A percentile compares a stretch with the other conserved stretches of the same genome.
Evolutionary conservation across 2,888 invertebrate species (phyloP).

Genomic region (Agrotis exclamationis): DNA sequence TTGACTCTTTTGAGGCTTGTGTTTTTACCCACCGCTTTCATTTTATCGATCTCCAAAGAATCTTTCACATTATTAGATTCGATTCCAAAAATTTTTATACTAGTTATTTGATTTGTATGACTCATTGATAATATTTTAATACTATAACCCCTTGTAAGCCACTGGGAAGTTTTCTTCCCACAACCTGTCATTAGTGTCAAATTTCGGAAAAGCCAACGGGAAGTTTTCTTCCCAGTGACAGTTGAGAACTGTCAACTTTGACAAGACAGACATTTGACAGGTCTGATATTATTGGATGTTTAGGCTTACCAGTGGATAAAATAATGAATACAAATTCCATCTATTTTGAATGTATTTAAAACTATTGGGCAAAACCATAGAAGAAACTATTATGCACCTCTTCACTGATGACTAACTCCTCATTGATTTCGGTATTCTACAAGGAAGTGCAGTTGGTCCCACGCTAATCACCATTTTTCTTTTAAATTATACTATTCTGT

Average conservation of each 20-base stretch:
- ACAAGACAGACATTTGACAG: too few species aligned
- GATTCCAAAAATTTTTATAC: not conserved
- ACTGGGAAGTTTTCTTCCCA: too few species aligned
- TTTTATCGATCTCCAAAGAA: not conserved
- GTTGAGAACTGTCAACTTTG: too few species aligned
- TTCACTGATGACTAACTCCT: not conserved
- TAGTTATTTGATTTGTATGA: not conserved
- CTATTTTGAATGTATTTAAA: not conserved
- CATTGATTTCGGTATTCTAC: slow-evolving; percentile 5
- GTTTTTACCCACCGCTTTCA: not conserved
- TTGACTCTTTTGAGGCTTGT: not conserved
- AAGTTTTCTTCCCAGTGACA: too few species aligned
- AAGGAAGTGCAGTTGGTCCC: not conserved
- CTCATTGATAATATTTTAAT: not conserved
- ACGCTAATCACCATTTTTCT: not conserved
- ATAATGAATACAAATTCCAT: not conserved
- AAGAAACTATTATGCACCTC: not conserved
- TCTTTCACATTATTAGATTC: not conserved
- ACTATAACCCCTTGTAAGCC: too few species aligned
- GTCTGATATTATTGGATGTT: too few species aligned
- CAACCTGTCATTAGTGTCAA: too few species aligned
- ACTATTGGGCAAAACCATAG: not conserved
- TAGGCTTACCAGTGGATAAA: too few species aligned
- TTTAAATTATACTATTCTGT: not conserved
- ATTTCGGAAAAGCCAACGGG: too few species aligned